Evolutionary conservation across 2,797 vertebrate species (phyloP).

Genomic region (Acomys russatus): DNA sequence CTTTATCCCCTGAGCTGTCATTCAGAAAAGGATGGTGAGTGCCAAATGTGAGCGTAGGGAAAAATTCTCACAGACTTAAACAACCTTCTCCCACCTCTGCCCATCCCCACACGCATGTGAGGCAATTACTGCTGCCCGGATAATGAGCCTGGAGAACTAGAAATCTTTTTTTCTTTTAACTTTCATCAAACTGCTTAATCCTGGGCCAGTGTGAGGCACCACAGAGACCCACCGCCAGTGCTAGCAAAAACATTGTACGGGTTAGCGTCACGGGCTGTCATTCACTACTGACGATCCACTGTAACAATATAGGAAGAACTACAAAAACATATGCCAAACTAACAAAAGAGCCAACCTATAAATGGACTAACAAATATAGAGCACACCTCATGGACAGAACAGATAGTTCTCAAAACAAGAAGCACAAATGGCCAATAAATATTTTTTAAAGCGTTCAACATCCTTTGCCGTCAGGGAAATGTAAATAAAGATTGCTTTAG

Average conservation of each 20-base stretch:
- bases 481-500: neutral
- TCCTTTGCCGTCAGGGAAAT: neutral
- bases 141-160: neutral
- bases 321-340: neutral
- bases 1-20: neutral
- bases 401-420: slow-evolving; percentile 1
- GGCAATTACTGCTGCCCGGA: neutral
- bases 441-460: neutral
- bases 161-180: neutral
- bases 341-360: neutral
- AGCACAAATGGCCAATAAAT: neutral
- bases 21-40: neutral
- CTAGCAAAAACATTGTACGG: too few relatives aligned
- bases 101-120: neutral
- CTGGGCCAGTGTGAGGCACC: too few relatives aligned
- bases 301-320: neutral
- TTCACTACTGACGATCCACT: neutral
- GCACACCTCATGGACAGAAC: neutral
- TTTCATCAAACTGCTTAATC: neutral
- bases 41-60: neutral
- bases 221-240: neutral
- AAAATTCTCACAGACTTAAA: neutral
- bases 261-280: neutral
- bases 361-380: neutral
- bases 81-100: neutral